Base-by-base conservation (phyloP, 2,888 invertebrate species). In the Ophonus ardosiacus region DNA sequence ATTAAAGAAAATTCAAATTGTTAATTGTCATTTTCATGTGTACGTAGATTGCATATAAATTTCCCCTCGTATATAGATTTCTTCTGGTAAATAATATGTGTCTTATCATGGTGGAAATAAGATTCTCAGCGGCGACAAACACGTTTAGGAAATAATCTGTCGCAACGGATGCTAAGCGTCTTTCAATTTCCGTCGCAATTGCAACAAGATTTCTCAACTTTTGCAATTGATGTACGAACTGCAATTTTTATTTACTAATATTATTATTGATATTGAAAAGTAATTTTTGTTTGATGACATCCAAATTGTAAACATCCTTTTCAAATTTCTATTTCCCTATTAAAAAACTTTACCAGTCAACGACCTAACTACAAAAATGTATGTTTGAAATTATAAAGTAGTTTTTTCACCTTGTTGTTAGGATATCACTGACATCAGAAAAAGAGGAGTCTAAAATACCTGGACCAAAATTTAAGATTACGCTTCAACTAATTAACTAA, bases 401-500 rank as follows among this genome's bases (percentile, higher is more conserved):
- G 68, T 68, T 68, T 68, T 68, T 68, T 68, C 15, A 63, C 24
- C 63, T 24, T 24, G 63, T 63, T 63, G 0, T 21, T 24, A 0
- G 10, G 24, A 13, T 68, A 68, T 68, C 68, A 4, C 13, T 24
- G 13, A 4, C 13, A 68, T 15, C 31, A n/a, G 31, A 68, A 68
- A 68, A 63, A 1, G n/a, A 68, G 7, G 13, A 38, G 24, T 68
- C 68, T 38, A n/a, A 68, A 31, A 68, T 68, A 68, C 68, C 68
- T 68, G 68, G 15, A 38, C 31, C 68, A 15, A 31, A 56, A 31
- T 78, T 56, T 51, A 78, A 78, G n/a, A 51, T 56, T 51, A 38
- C 15, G n/a, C 31, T 68, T 38, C 68, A 68, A 68, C 31, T 68
- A 68, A 68, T 68, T 68, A 68, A 68, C 38, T 10, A 68, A 68